These are phyloP conservation scores for Amblyteles armatorius DNA, from an alignment of 2,888 invertebrate species.

Conservation along the genomic window DNA sequence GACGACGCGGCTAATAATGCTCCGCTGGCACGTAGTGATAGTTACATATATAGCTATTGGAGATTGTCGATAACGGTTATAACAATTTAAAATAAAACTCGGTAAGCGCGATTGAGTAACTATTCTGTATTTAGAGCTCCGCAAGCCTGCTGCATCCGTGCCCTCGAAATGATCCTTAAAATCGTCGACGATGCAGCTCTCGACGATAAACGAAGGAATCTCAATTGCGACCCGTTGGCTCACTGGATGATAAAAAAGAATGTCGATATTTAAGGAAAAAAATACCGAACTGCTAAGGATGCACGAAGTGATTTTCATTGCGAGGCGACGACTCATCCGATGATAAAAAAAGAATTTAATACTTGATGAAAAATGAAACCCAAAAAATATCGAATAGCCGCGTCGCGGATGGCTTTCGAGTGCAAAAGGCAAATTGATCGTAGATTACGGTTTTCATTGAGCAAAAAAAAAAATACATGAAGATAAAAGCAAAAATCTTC, in stretches of 20 bases:
- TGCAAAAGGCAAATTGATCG: constrained; percentile 5
- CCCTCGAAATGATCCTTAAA: background rate
- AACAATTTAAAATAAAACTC: background rate
- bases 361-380: too few species aligned
- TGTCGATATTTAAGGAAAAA: background rate
- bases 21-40: background rate
- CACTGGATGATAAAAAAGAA: background rate
- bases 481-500: background rate
- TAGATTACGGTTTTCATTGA: constrained; percentile 5
- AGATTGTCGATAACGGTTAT: background rate
- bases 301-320: background rate
- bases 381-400: background rate
- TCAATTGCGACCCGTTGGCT: background rate
- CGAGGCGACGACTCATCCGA: too few species aligned
- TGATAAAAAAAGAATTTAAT: background rate
- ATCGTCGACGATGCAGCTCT: background rate
- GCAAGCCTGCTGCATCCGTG: background rate
- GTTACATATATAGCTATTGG: background rate
- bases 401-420: background rate
- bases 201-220: background rate
- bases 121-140: background rate
- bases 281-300: background rate
- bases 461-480: background rate
- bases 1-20: background rate
- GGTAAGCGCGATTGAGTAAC: background rate